These are phyloP conservation scores for Nymphalis polychloros DNA, from an alignment of 2,888 invertebrate genomes.

Conservation along the genomic window DNA sequence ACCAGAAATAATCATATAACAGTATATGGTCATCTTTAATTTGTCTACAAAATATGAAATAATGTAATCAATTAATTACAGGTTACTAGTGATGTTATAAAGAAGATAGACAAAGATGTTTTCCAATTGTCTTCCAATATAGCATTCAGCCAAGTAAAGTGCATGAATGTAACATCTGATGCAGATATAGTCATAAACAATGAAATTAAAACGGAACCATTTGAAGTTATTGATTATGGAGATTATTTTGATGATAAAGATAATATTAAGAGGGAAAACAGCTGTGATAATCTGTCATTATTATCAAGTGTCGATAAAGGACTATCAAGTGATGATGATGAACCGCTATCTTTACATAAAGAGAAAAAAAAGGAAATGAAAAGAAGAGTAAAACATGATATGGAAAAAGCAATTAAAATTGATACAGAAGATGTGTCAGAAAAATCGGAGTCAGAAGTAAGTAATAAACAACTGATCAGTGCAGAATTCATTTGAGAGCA, in stretches of 20 bases:
- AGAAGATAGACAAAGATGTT: slow-evolving; percentile 48
- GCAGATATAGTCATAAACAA: slow-evolving; percentile 31
- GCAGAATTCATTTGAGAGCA: too few relatives aligned
- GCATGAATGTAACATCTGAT: slow-evolving; percentile 10
- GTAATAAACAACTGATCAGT: background rate
- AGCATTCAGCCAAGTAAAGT: slow-evolving; percentile 21
- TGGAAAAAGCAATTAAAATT: slow-evolving; percentile 32
- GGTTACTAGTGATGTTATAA: slow-evolving; percentile 50
- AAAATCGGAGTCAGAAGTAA: slow-evolving; percentile 15
- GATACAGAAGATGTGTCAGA: slow-evolving; percentile 14
- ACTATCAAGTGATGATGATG: slow-evolving; percentile 60
- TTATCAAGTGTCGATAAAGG: slow-evolving; percentile 53
- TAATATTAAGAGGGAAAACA: slow-evolving; percentile 55
- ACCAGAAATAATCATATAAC: too few relatives aligned
- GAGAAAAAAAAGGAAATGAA: slow-evolving; percentile 48
- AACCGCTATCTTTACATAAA: slow-evolving; percentile 61
- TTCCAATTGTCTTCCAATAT: slow-evolving; percentile 19
- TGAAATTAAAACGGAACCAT: slow-evolving; percentile 49
- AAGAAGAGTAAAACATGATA: slow-evolving; percentile 43
- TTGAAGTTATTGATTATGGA: slow-evolving; percentile 33
- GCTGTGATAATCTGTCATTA: slow-evolving; percentile 41
- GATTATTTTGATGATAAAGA: slow-evolving; percentile 41
- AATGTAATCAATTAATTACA: slow-evolving; percentile 37
- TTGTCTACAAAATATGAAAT: too few relatives aligned
- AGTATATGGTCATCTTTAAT: too few relatives aligned